Base-by-base conservation (phyloP, 2,888 invertebrate species). In the Trypoxylon attenuatum region DNA sequence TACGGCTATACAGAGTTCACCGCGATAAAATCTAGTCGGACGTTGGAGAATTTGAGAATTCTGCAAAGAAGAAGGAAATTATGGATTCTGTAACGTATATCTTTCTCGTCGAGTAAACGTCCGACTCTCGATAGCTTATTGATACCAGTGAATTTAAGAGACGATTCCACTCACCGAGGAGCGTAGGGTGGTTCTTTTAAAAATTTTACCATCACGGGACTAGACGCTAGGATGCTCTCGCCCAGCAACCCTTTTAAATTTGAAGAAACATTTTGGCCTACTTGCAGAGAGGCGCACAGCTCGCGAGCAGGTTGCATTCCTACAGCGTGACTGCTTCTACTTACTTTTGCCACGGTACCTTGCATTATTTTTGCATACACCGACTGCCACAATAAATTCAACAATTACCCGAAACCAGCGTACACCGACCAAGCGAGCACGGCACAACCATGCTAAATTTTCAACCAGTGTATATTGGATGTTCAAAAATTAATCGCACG, bases 11-110 rank as follows among this genome's bases (percentile, higher is more conserved):
- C 33, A 23, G 61, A 66, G 33, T 42, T 42, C 19, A 46, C 47
- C 42, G 25, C 60, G 67, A 68, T 68, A 68, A 68, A 67, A 68
- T 68, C 67, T 62, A 69, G 68, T 68, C 68, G 62, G 61, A 68
- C 58, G 68, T 51, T 53, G 50, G 47, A 61, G 58, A 62, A 42
- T 54, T 54, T 45, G 52, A 23, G 62, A 55, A 58, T 62, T 41
- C 51, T 27, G 53, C 43, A 22, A 55, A 49, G 38, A 52, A 59
- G 13, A 33, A 13, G 55, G 52, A 70, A 73, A 73, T 74, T 74
- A 74, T 59, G 53, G 67, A 67, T 67, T 46, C 63, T 41, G 55
- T 58, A 39, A 52, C 63, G 47, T 57, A 54, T 71, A 58, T 53
- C 60, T 74, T 73, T 55, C 41, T 50, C 51, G 45, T 45, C 50